Base-by-base conservation (phyloP, 2,113 vertebrate genomes). In the Deroptyus accipitrinus region DNA sequence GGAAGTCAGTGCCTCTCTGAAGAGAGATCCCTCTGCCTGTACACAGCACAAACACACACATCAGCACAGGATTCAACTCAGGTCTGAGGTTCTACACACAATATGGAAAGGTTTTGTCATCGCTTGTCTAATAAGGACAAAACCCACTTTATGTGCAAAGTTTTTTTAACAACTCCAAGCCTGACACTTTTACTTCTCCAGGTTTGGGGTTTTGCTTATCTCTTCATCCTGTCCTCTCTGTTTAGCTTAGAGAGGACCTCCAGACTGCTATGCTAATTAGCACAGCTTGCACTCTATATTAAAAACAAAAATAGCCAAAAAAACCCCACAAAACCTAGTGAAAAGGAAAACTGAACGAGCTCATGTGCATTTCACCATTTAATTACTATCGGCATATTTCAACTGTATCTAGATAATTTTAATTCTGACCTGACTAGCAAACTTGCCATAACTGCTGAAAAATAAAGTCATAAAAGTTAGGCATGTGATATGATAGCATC, bases 261-360 rank as follows among this genome's bases (percentile, higher is more conserved):
- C 55, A 42, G 30, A 88, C 64, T 48, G 64, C 77, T 66, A 67
- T 9, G 44, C 63, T 94, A 95, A 96, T 89, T 84, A 92, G 73
- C 91, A 95, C 81, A 95, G 91, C 83, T 89, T 91, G 83, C 48
- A 64, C 8, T 42, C 52, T 19, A 7, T 13, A 87, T 72, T 72
- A 79, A 94, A 96, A 86, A 54, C 68, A 93, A 93, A 90, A 92
- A 83, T 37, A 88, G 25, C 9, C 7, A 24, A 19, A 66, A 69
- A 76, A 42, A 7, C 7, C 42, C 81, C 67, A 28, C 61, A 84
- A 75, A 78, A 13, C 1, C 16, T 28, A 42, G 39, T 51, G 51
- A 91, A 92, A 90, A 51, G 76, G 76, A 46, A 94, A 86, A 78
- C 7, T 51, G 39, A 86, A 81, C 55, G 42, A 94, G 17, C 19